phyloP scores from a whole-genome alignment of 1,140 invertebrate species.

The Sitodiplosis mosellana region DNA sequence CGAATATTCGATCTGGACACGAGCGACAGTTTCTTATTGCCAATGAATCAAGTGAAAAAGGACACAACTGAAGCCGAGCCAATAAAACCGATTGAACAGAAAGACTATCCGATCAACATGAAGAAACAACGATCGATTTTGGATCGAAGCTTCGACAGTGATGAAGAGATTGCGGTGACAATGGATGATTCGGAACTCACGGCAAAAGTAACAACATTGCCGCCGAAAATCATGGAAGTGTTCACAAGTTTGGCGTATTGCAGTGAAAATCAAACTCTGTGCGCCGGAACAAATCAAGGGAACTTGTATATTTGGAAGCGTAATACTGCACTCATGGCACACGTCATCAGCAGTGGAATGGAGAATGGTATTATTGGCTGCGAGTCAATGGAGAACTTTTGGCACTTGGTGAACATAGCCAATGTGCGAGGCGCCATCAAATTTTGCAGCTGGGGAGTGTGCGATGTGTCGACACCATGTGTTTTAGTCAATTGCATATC shows the following conservation, averaged over 20 bases:
- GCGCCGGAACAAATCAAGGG: constrained; percentile 80
- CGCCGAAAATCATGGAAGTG: constrained; percentile 34
- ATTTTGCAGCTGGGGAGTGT: constrained; percentile 52
- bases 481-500: constrained; percentile 72
- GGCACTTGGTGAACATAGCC: constrained; percentile 45
- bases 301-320: constrained; percentile 73
- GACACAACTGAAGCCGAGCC: constrained; percentile 5
- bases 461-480: constrained; percentile 44
- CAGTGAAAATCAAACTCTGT: constrained; percentile 44
- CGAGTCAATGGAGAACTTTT: constrained; percentile 30
- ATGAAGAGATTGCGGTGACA: constrained; percentile 5
- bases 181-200: constrained; percentile 5
- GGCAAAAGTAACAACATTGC: constrained; percentile 14
- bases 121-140: constrained; percentile 7
- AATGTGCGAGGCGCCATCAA: constrained; percentile 50
- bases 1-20: constrained; percentile 87
- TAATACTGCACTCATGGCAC: constrained; percentile 23
- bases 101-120: no score
- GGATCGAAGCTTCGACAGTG: background rate
- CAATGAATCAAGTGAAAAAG: constrained; percentile 22
- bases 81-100: background rate
- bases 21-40: constrained; percentile 77
- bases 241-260: constrained; percentile 58
- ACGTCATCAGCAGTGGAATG: background rate
- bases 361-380: no score